Percentiles rank a stretch among this genome's conserved stretches.
Conservation (phyloP, 2,797 vertebrate genomes). For the Ctenosaura bakeri region DNA sequence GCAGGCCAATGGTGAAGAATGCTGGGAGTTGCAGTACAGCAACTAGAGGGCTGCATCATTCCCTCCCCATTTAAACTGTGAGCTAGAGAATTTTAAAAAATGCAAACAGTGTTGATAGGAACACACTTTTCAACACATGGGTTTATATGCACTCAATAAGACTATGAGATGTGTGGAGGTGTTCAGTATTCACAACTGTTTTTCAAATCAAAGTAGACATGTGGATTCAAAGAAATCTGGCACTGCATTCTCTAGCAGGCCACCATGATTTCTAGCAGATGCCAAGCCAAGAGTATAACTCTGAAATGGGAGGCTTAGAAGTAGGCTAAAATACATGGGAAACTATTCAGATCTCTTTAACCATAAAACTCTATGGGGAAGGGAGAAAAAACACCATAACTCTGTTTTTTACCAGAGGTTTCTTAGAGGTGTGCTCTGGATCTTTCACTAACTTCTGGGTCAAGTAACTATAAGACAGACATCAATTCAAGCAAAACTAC, state of each 20-base stretch:
- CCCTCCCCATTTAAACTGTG: no score
- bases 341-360: slow-evolving; percentile 7
- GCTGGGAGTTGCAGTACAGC: no score
- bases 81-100: background rate
- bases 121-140: background rate
- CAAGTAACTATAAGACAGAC: slow-evolving; percentile 12
- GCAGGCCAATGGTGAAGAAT: no score
- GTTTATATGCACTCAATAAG: background rate
- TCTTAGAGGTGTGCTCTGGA: background rate
- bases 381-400: background rate
- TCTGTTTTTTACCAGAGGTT: slow-evolving; percentile 14
- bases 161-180: no score
- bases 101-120: background rate
- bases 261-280: background rate
- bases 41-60: no score
- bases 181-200: background rate
- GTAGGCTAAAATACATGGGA: background rate
- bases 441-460: background rate
- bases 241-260: background rate
- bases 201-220: background rate
- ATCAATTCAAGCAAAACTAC: background rate
- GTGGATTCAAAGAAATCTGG: background rate
- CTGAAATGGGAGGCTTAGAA: background rate
- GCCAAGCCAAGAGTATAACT: background rate
- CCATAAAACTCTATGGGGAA: background rate